phyloP scores from a whole-genome alignment of 2,113 vertebrate species.

The Grantiella picta region DNA sequence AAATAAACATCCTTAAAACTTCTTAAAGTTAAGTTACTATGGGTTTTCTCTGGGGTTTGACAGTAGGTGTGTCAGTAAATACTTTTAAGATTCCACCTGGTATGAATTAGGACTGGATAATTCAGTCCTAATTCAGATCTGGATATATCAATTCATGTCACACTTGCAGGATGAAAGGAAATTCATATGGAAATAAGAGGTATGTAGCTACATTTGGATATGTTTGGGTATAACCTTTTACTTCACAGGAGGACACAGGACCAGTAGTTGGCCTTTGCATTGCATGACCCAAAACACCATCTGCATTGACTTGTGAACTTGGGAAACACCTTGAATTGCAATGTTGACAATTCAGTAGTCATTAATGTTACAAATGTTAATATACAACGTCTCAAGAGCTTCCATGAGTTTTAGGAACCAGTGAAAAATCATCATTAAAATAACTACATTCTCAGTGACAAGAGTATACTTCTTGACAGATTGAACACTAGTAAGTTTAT shows the following conservation, averaged over 20 bases:
- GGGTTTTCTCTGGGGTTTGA: neutral
- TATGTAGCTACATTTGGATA: neutral
- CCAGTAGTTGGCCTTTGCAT: neutral
- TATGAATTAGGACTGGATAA: neutral
- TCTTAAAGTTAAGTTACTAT: neutral
- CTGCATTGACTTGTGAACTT: neutral
- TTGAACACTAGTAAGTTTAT: neutral
- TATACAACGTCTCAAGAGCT: neutral
- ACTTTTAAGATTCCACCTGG: neutral
- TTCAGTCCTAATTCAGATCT: neutral
- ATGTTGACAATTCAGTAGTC: neutral
- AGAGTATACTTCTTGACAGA: neutral
- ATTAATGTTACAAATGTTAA: neutral
- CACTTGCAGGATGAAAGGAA: neutral
- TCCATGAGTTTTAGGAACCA: neutral
- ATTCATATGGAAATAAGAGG: neutral
- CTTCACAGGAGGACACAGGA: neutral
- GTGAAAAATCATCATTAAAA: neutral
- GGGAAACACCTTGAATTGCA: neutral
- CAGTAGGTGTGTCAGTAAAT: neutral
- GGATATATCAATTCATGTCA: neutral
- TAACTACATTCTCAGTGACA: neutral
- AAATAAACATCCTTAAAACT: neutral
- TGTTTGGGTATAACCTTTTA: neutral
- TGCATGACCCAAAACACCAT: neutral